Evolutionary conservation across 1,140 invertebrate species (phyloP), one percentile per base, ranked within the genome.

Genomic region (Drosophila saltans): DNA sequence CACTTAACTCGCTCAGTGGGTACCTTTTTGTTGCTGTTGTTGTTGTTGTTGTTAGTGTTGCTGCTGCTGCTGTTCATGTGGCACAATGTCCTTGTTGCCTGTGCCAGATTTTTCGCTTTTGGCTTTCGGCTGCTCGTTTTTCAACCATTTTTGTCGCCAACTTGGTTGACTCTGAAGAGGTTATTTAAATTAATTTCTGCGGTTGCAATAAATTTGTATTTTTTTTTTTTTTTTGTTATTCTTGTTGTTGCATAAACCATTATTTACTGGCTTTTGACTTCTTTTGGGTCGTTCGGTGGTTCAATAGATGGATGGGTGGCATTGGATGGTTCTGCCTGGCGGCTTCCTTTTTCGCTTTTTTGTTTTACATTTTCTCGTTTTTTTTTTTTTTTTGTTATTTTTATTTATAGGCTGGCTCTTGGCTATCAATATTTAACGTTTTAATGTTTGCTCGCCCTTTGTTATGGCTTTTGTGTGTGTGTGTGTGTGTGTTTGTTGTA

Each of bases 111-210:
- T 52, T 52, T 52, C 16, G 21, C 45, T 52, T 52, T 52, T 52
- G 45, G 45, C 45, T 36, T 36, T 52, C 45, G 45, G 45, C 7
- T 43, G 36, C 62, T 66, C 70, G 61, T 76, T 77, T 77, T 77
- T 77, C 57, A 66, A 52, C 45, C 71, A 77, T 73, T 75, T 76
- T 76, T 77, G 74, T 67, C 71, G 69, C 72, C 58, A 73, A 66
- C 56, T 66, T 59, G 68, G 48, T 60, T 61, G 63, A 55, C 36
- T 71, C 69, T 70, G 64, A 81, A 81, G 68, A 81, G 79, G 79
- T 81, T 81, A 70, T 81, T 81, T 81, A 81, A 81, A 81, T 81
- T 81, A 81, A 81, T 81, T 81, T 81, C 75, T 81, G 80, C 80
- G 78, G 78, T 81, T 80, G 79, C 80, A 78, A 81, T 81, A 81